A percentile compares a stretch with the other conserved stretches of the same genome.
Conservation (phyloP, 2,797 vertebrate species). For the Mus minutoides region DNA sequence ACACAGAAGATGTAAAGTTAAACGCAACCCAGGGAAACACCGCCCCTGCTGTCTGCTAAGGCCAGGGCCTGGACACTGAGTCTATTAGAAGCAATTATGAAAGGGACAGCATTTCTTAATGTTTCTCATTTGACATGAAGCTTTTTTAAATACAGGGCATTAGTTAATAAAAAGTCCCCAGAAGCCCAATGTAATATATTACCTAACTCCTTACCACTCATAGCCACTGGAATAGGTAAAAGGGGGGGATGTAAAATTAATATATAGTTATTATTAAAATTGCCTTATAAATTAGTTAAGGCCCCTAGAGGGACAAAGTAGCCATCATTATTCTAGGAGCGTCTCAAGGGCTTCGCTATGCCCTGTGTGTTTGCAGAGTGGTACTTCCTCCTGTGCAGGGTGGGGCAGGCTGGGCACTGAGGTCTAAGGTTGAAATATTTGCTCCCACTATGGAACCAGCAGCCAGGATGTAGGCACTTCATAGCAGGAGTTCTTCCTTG, state of each 20-base stretch:
- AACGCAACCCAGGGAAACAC: constrained; percentile 69
- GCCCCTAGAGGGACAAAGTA: constrained; percentile 71
- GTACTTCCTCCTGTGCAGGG: neutral
- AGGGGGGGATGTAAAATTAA: constrained; percentile 81
- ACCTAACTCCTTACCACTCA: constrained; percentile 77
- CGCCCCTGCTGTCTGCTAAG: constrained; percentile 58
- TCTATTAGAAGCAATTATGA: constrained; percentile 83
- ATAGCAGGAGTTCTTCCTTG: neutral
- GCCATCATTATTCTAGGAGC: constrained; percentile 71
- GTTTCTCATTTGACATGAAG: constrained; percentile 82
- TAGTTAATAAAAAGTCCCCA: constrained; percentile 84
- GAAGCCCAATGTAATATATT: constrained; percentile 82
- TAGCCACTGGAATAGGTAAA: constrained; percentile 78
- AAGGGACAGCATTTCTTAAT: constrained; percentile 73
- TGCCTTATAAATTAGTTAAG: constrained; percentile 82
- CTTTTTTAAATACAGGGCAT: constrained; percentile 82
- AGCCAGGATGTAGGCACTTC: neutral
- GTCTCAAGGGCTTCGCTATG: constrained; percentile 62
- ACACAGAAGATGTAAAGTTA: constrained; percentile 77
- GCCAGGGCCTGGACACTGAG: constrained; percentile 73
- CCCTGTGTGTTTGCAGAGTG: constrained; percentile 37
- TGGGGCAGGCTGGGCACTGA: neutral
- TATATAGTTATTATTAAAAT: constrained; percentile 85
- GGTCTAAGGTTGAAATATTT: neutral
- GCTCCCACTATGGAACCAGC: neutral